These are phyloP conservation scores for Coremacera marginata DNA, from an alignment of 2,888 invertebrate genomes.

Conservation along the genomic window DNA sequence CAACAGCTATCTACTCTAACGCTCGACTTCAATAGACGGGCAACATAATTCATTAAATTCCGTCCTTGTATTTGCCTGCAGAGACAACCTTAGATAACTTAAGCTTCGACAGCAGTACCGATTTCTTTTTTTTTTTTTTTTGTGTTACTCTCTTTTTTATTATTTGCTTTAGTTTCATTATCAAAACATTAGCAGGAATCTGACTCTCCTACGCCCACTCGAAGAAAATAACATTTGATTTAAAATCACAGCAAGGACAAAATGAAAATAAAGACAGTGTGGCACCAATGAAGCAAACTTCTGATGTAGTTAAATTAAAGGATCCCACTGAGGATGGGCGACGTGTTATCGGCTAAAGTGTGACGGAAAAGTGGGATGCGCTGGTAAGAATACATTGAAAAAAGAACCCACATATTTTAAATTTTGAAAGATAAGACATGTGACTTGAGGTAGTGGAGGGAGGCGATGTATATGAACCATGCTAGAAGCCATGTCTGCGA, in stretches of 20 bases:
- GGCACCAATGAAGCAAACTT: constrained; percentile 6
- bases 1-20: background rate
- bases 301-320: too few species aligned
- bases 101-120: too few species aligned
- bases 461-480: too few species aligned
- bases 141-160: too few species aligned
- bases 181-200: background rate
- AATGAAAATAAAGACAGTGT: constrained; percentile 14
- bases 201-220: background rate
- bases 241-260: constrained; percentile 24
- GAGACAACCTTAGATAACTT: background rate
- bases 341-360: background rate
- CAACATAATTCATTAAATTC: background rate
- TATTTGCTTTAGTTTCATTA: background rate
- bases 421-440: too few species aligned
- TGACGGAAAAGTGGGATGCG: too few species aligned
- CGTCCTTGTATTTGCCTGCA: background rate
- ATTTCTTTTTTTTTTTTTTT: too few species aligned
- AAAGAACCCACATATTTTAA: too few species aligned
- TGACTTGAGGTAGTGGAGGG: too few species aligned
- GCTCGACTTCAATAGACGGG: background rate
- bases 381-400: too few species aligned
- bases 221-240: constrained; percentile 7
- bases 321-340: background rate
- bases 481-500: too few species aligned